These are phyloP conservation scores for Tauraco erythrolophus DNA, from an alignment of 2,113 vertebrate genomes.

Conservation along the genomic window DNA sequence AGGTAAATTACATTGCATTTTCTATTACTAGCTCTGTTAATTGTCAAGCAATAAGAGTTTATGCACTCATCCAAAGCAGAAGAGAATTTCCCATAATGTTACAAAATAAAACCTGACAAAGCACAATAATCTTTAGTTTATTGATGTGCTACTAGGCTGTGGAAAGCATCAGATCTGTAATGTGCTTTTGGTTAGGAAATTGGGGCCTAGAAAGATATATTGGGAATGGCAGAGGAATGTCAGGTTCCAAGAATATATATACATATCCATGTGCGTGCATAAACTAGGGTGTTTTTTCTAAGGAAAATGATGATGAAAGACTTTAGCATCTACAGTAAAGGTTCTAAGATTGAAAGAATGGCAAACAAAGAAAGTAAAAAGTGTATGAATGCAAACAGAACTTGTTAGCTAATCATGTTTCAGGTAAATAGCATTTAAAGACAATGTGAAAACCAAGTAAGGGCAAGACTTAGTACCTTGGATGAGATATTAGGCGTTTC, in stretches of 20 bases:
- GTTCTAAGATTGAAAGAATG: not conserved
- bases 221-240: conserved; percentile 66
- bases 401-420: not conserved
- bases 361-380: not conserved
- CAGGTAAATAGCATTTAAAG: not conserved
- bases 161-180: conserved; percentile 79
- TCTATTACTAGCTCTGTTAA: conserved; percentile 88
- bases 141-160: conserved; percentile 82
- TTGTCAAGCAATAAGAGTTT: conserved; percentile 88
- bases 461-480: not conserved
- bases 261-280: not conserved
- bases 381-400: not conserved
- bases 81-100: conserved; percentile 86
- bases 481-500: not conserved
- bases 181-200: conserved; percentile 82
- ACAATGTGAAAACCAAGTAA: not conserved
- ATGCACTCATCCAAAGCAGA: conserved; percentile 86
- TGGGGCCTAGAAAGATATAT: conserved; percentile 76
- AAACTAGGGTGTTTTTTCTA: conserved; percentile 46
- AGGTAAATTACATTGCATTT: conserved; percentile 88
- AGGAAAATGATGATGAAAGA: conserved; percentile 53
- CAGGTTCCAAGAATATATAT: conserved; percentile 6
- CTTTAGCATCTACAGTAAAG: conserved; percentile 51
- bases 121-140: conserved; percentile 89
- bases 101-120: conserved; percentile 90